Percentiles rank a stretch among this genome's conserved stretches.
These are phyloP conservation scores for Kuschelorhynchus macadamiae DNA, from an alignment of 2,888 invertebrate genomes.

Conservation along the genomic window DNA sequence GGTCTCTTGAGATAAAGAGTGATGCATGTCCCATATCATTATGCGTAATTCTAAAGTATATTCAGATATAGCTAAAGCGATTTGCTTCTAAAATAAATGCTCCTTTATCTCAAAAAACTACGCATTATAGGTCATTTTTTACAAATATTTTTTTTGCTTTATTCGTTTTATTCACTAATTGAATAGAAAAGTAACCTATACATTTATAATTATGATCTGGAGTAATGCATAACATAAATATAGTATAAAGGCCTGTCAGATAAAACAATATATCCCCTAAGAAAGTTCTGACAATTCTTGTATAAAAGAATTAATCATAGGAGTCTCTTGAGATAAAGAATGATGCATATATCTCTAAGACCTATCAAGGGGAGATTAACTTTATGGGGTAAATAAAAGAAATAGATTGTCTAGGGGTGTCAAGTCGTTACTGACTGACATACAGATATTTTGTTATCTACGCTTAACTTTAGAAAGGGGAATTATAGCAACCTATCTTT, in stretches of 20 bases:
- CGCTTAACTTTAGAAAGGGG: slow-evolving; percentile 17
- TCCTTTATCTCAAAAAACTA: not conserved
- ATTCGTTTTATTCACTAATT: too few relatives aligned
- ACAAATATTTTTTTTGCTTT: too few relatives aligned
- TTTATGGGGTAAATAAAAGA: slow-evolving; percentile 29
- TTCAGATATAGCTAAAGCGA: too few relatives aligned
- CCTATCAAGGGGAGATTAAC: slow-evolving; percentile 29
- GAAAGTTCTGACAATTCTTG: not conserved
- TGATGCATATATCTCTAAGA: not conserved
- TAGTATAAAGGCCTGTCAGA: too few relatives aligned
- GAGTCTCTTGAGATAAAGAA: slow-evolving; percentile 4
- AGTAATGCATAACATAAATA: too few relatives aligned
- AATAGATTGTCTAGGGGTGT: slow-evolving; percentile 14
- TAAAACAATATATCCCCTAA: not conserved
- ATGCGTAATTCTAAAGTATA: too few relatives aligned
- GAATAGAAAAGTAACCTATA: too few relatives aligned
- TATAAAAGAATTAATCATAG: slow-evolving; percentile 6
- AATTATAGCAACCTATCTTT: slow-evolving; percentile 13
- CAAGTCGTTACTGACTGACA: slow-evolving; percentile 25
- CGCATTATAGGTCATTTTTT: not conserved
- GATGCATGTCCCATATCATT: too few relatives aligned
- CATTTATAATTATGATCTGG: too few relatives aligned
- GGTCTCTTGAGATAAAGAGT: too few relatives aligned
- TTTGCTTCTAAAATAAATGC: too few relatives aligned
- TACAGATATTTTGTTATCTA: slow-evolving; percentile 29